Evolutionary conservation across 2,797 vertebrate genomes (phyloP), one percentile per base, ranked within the genome.

Genomic region (Meriones psammophilus): DNA sequence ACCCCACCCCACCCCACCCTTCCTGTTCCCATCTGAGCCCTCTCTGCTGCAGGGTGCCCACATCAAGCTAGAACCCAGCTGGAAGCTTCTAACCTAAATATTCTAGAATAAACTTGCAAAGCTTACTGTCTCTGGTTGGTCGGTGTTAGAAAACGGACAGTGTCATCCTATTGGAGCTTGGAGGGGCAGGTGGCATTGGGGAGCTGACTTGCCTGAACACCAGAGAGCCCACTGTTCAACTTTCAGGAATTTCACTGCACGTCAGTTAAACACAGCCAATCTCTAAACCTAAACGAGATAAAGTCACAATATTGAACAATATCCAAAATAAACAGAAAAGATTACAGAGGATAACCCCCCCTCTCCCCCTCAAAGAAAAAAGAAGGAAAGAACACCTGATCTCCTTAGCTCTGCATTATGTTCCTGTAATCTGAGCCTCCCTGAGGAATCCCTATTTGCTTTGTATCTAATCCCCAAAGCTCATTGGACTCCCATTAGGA

Each of bases 371-470:
- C 56, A 7, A 36, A 83, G 36, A 15, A 28, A 17, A 46, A 79
- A 26, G 69, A 36, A 79, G 26, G 69, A 74, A 62, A 71, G 56
- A 87, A 33, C 8, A 80, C 10, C 36, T 74, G 5, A 73, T 95
- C 14, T 28, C 39, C 96, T 97, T 96, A 94, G 95, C 93, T 98
- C 14, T 97, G 97, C 96, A 98, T 98, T 98, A 90, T 96, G 96
- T 95, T 96, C 88, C 92, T 96, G n/a, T 93, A 94, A 92, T 98
- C 97, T 97, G 97, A 98, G 97, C 97, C 97, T 96, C 71, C 36
- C 81, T 97, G 97, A 97, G 98, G 94, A 97, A 96, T 98, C 97
- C 89, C 91, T 97, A 50, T 92, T 96, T 95, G 96, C 66, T 98
- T 97, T 95, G 83, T 97, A 91, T 92, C 96, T 98, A 81, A 97